phyloP scores from a whole-genome alignment of 2,888 invertebrate species.

The Acronicta aceris region DNA sequence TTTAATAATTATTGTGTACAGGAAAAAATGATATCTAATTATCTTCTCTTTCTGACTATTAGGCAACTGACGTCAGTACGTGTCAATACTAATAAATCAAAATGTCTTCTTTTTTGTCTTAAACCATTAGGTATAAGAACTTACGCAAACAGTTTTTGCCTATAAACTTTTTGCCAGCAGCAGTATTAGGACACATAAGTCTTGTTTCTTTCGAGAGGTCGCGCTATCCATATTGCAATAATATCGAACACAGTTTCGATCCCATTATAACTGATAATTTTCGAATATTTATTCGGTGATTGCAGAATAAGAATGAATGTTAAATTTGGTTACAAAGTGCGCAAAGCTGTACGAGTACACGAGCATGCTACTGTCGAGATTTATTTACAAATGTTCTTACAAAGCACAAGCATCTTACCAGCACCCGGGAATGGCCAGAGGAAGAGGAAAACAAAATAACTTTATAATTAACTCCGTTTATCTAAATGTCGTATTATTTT shows the following conservation, averaged over 20 bases:
- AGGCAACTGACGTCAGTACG: not conserved
- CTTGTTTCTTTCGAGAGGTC: not conserved
- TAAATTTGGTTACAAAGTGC: not conserved
- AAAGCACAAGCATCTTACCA: conserved; percentile 82
- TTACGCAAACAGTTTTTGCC: conserved; percentile 21
- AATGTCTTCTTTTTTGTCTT: not conserved
- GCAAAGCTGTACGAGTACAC: not conserved
- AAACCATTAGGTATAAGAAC: not conserved
- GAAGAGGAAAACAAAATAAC: conserved; percentile 65
- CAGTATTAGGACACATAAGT: not conserved
- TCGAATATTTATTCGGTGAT: not conserved
- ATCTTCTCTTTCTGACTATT: not conserved
- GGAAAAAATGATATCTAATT: not conserved
- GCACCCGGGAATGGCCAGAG: conserved; percentile 59
- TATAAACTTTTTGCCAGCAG: conserved; percentile 21
- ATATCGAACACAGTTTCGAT: conserved; percentile 27
- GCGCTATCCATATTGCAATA: conserved; percentile 2
- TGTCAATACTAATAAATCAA: not conserved
- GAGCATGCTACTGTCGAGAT: conserved; percentile 29
- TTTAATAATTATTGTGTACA: not conserved
- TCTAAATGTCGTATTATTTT: conserved; percentile 34
- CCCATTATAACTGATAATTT: not conserved
- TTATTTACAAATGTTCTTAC: conserved; percentile 61
- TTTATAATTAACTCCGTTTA: conserved; percentile 28
- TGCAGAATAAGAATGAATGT: not conserved